Percentiles rank a stretch among this genome's conserved stretches.
Evolutionary conservation across 2,113 vertebrate species (phyloP).

Genomic region (pig (Sus scrofa)): T2T-Sscrofa CM000814.6:139658001-139658500

Average conservation of each 20-base stretch:
- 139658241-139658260: neutral
- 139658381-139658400: neutral
- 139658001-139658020: neutral
- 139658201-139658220: neutral
- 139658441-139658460: neutral
- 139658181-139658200: rapidly evolving
- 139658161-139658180: neutral
- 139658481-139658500: neutral
- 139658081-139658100: neutral
- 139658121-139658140: rapidly evolving
- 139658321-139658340: rapidly evolving
- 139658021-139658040: neutral
- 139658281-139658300: no score
- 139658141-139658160: rapidly evolving
- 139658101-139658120: neutral
- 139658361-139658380: rapidly evolving
- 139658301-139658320: rapidly evolving
- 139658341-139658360: no score
- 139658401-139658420: neutral
- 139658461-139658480: neutral
- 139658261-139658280: no score
- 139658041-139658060: neutral
- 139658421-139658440: neutral
- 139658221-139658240: neutral
- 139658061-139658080: neutral